Conservation (phyloP, 2,797 vertebrate species). For the Pseudochromis fuscus region DNA sequence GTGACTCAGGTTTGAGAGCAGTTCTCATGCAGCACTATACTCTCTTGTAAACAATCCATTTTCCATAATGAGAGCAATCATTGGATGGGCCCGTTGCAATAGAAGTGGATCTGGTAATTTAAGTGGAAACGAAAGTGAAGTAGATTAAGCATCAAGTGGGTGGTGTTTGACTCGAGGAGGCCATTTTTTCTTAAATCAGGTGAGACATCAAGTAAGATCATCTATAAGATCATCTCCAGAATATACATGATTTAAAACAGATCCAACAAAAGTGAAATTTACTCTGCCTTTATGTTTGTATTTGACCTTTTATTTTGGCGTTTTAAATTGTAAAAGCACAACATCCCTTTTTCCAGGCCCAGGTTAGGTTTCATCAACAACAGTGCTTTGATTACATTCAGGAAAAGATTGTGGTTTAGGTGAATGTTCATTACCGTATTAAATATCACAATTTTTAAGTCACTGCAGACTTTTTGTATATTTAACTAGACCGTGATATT, state of each 20-base stretch:
- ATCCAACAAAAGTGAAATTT: not conserved
- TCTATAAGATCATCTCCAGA: not conserved
- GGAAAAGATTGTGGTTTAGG: not conserved
- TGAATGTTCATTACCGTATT: not conserved
- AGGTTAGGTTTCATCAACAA: not conserved
- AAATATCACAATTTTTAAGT: not conserved
- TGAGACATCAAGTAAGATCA: not conserved
- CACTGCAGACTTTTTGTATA: not conserved
- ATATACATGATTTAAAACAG: not conserved
- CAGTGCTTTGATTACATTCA: not conserved
- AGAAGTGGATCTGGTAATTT: conserved; percentile 2
- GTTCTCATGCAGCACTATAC: not conserved
- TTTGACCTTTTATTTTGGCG: not conserved
- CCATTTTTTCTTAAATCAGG: not conserved
- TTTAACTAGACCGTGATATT: not conserved
- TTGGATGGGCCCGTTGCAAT: not conserved
- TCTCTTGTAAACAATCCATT: conserved; percentile 15
- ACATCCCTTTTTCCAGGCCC: not conserved
- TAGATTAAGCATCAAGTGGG: not conserved
- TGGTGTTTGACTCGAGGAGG: not conserved
- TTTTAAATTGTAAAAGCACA: not conserved
- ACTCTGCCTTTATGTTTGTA: not conserved
- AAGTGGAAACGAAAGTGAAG: not conserved
- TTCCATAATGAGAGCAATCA: not conserved
- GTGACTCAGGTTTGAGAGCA: conserved; percentile 14